Conservation (phyloP, 2,113 vertebrate genomes). For the Grantiella picta region DNA sequence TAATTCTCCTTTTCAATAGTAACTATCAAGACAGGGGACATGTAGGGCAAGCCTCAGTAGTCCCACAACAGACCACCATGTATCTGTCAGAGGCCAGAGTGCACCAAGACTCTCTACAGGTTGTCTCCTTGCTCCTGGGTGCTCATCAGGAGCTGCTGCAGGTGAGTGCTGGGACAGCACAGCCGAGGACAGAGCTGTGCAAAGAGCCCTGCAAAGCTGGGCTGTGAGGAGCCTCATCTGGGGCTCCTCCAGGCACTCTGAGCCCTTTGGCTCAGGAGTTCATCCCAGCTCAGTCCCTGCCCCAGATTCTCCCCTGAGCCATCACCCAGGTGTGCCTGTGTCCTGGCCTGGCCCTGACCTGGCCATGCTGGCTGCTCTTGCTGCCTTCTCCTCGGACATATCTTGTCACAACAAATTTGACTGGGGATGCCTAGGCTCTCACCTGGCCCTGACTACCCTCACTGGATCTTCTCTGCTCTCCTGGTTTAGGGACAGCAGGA, state of each 20-base stretch:
- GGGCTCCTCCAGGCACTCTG: background rate
- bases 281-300: background rate
- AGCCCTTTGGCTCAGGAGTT: background rate
- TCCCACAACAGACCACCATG: background rate
- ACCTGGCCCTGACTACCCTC: background rate
- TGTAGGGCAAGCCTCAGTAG: background rate
- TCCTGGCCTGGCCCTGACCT: too few relatives aligned
- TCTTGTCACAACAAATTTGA: background rate
- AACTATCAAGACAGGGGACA: background rate
- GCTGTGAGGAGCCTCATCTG: accelerated
- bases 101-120: background rate
- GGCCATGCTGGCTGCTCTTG: background rate
- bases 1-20: background rate
- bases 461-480: background rate
- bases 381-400: background rate
- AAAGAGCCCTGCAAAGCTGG: background rate
- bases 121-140: accelerated
- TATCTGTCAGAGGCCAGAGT: too few relatives aligned
- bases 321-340: too few relatives aligned
- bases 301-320: background rate
- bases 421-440: background rate
- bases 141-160: background rate
- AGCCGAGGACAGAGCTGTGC: background rate
- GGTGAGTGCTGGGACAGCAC: background rate
- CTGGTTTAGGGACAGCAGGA: background rate